Base-by-base conservation (phyloP, 2,888 invertebrate species). In the Agrochola macilenta region DNA sequence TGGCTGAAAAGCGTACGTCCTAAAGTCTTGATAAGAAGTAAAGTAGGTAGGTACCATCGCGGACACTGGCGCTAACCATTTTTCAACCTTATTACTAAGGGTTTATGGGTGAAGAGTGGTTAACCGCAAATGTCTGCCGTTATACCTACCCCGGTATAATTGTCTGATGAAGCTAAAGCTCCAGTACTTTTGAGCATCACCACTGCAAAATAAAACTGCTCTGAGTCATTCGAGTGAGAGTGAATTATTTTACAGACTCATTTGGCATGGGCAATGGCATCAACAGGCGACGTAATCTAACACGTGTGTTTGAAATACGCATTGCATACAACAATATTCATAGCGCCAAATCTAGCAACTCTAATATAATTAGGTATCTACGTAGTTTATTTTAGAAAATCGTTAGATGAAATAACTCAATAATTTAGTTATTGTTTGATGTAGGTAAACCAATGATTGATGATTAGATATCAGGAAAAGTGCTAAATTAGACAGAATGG, bases 251-350 rank as follows among this genome's bases (percentile, higher is more conserved):
- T 60, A 52, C 65, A 65, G 1, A 78, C 52, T 73, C 43, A 71
- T 74, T 86, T 87, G 85, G 83, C 80, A 83, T 74, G 61, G 69
- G 65, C 80, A 83, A 73, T 64, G 69, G 63, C 75, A 35, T 78
- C 65, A 69, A 54, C 69, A 43, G 46, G 61, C 70, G 77, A 75
- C 64, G 75, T 76, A 39, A 43, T n/a, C n/a, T n/a, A 78, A 83
- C 85, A 85, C 80, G 85, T 86, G 86, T 78, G 49, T 58, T 65
- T 66, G 4, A 71, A 77, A 79, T 76, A 64, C 69, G 75, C 60
- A 69, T 69, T 69, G 54, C 60, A 78, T 58, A 57, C 43, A 54
- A 61, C 2, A 30, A 64, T 78, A 72, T 52, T 79, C 30, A 49
- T 73, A 72, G 43, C 58, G n/a, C 46, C 9, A 43, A 30, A 26